Conservation (phyloP, 2,888 invertebrate species). For the Heliconius hortense region DNA sequence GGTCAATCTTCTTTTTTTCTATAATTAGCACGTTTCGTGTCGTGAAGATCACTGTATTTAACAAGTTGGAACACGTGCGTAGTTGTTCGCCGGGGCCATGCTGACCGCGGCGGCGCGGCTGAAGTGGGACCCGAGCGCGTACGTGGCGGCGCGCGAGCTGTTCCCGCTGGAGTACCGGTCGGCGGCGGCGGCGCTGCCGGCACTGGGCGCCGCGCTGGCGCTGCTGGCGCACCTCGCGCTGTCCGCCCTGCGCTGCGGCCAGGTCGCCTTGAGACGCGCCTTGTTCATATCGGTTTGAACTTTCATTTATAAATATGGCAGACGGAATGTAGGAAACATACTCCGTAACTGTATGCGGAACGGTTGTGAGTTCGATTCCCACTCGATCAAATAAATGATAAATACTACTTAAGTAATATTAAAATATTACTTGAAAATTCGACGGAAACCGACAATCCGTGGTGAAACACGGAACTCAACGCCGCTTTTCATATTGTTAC, state of each 20-base stretch:
- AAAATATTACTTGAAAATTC: too few species aligned
- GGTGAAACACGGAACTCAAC: too few species aligned
- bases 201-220: conserved; percentile 35
- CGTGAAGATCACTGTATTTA: neutral
- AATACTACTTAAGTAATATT: too few species aligned
- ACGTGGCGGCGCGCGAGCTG: conserved; percentile 49
- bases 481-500: too few species aligned
- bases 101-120: conserved; percentile 66
- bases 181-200: conserved; percentile 51
- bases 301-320: too few species aligned
- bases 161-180: conserved; percentile 45
- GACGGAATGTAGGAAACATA: too few species aligned
- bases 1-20: neutral
- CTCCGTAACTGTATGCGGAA: too few species aligned
- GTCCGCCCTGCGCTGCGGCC: conserved; percentile 41
- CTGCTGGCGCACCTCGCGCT: conserved; percentile 43
- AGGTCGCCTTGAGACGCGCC: conserved; percentile 35
- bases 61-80: neutral
- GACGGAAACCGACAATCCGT: too few species aligned
- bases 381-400: too few species aligned
- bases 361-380: too few species aligned
- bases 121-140: conserved; percentile 70
- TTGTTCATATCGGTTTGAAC: conserved; percentile 37
- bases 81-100: conserved; percentile 60
- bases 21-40: too few species aligned